These are phyloP conservation scores for Melieria crassipennis DNA, from an alignment of 2,888 invertebrate species.

Conservation along the genomic window DNA sequence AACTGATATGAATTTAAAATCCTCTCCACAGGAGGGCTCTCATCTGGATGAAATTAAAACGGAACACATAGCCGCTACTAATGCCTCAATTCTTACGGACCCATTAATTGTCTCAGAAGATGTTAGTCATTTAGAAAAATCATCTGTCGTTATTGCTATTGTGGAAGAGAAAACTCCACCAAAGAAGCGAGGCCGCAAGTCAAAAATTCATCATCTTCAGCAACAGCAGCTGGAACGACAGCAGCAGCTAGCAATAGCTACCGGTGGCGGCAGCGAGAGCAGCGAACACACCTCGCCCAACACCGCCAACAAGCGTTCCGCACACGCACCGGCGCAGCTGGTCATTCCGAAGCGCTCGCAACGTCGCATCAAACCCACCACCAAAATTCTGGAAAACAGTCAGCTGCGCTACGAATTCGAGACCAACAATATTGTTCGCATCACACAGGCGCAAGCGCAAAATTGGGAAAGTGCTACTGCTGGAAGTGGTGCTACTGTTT, in stretches of 20 bases:
- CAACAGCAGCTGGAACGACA: constrained; percentile 27
- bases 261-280: constrained; percentile 12
- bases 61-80: constrained; percentile 36
- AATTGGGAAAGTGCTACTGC: constrained; percentile 47
- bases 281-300: constrained; percentile 37
- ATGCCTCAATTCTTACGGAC: background rate
- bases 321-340: constrained; percentile 66
- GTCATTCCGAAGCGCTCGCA: constrained; percentile 66
- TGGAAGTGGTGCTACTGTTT: constrained; percentile 35
- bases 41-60: constrained; percentile 49
- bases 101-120: constrained; percentile 19
- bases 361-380: constrained; percentile 74
- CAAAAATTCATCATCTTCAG: constrained; percentile 48
- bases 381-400: constrained; percentile 74
- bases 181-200: constrained; percentile 64
- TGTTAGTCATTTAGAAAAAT: constrained; percentile 14
- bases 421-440: constrained; percentile 69
- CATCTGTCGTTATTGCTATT: constrained; percentile 18
- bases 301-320: constrained; percentile 51
- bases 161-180: constrained; percentile 59
- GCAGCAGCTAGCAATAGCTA: constrained; percentile 20
- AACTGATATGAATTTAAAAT: too few species aligned
- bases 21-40: constrained; percentile 32
- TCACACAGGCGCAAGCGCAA: constrained; percentile 58
- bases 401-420: constrained; percentile 71